Evolutionary conservation across 1,140 invertebrate genomes (phyloP), one percentile per base, ranked within the genome.

Genomic region (Philopotamus ludificatus): DNA sequence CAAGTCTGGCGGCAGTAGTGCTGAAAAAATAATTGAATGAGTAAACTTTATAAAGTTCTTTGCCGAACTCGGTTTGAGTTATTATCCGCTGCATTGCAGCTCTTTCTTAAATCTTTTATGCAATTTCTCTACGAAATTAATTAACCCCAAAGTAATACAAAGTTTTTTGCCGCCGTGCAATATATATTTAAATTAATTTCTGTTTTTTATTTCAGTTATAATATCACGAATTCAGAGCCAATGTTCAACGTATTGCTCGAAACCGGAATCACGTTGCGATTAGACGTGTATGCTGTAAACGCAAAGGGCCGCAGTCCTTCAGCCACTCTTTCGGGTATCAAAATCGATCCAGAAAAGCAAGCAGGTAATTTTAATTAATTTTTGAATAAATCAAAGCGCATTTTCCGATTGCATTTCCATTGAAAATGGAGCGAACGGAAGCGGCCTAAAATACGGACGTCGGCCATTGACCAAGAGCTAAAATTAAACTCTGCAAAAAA

Each of bases 251-350:
- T 60, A 28, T 51, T 59, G 2, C 63, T 69, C 23, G 63, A 65
- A 44, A 34, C 58, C 15, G 67, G 59, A 12, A 39, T 41, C 3
- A 39, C 67, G 18, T 44, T 69, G 15, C 18, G 63, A 26, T 49
- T 88, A 3, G 80, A 81, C 7, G 80, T 89, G 34, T 87, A 83
- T 71, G 82, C 86, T 0, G 81, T 84, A 28, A 89, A 89, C 74
- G 81, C 83, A 18, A 88, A 87, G 74, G 87, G 87, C 0, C 76
- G 83, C 42, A 86, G 86, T 66, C 77, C 78, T 53, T 74, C 83
- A 0, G 79, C 85, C 15, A 78, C 82, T 2, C 75, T 88, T 47
- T 82, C 83, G 25, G 85, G 85, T 64, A 81, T 84, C 39, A 86
- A 84, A 2, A 81, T 87, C 53, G 84, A 86, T 67, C 82, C 87